Conservation (phyloP, 2,797 vertebrate genomes). For the Thalassophryne amazonica region DNA sequence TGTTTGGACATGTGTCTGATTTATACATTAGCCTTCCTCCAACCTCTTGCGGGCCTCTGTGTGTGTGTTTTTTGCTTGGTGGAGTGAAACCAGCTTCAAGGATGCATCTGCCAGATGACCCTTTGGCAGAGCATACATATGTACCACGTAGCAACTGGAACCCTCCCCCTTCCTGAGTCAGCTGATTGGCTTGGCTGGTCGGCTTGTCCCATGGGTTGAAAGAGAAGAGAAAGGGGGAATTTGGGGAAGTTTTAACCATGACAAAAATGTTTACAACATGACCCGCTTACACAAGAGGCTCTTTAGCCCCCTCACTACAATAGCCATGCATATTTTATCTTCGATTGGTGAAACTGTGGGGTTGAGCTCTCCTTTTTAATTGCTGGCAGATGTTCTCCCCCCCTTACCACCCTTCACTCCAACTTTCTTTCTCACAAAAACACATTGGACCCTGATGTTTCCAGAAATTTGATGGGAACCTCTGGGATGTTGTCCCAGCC, state of each 20-base stretch:
- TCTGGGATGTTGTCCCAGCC: conserved; percentile 62
- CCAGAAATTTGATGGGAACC: conserved; percentile 53
- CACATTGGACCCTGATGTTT: conserved; percentile 38
- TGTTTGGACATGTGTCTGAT: conserved; percentile 52
- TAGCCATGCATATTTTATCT: conserved; percentile 25
- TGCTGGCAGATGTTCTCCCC: conserved; percentile 55
- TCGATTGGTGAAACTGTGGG: conserved; percentile 22
- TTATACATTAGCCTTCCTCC: conserved; percentile 48
- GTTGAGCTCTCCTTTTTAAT: conserved; percentile 51
- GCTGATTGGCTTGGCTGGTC: conserved; percentile 41
- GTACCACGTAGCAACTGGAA: not conserved
- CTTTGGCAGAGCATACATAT: conserved; percentile 23
- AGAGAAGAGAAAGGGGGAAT: not conserved
- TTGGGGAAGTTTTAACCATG: conserved; percentile 31
- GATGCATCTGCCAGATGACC: conserved; percentile 66
- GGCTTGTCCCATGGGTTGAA: conserved; percentile 16
- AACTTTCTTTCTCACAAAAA: conserved; percentile 19
- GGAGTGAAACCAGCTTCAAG: conserved; percentile 34
- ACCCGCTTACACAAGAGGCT: conserved; percentile 1
- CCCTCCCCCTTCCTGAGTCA: conserved; percentile 34
- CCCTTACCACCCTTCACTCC: conserved; percentile 7
- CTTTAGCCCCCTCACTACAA: not conserved
- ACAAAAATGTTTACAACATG: conserved; percentile 41
- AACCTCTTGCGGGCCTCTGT: conserved; percentile 5
- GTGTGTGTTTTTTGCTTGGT: conserved; percentile 5